Evolutionary conservation across 2,797 vertebrate genomes (phyloP).

Genomic region (Rhynchonycteris naso): DNA sequence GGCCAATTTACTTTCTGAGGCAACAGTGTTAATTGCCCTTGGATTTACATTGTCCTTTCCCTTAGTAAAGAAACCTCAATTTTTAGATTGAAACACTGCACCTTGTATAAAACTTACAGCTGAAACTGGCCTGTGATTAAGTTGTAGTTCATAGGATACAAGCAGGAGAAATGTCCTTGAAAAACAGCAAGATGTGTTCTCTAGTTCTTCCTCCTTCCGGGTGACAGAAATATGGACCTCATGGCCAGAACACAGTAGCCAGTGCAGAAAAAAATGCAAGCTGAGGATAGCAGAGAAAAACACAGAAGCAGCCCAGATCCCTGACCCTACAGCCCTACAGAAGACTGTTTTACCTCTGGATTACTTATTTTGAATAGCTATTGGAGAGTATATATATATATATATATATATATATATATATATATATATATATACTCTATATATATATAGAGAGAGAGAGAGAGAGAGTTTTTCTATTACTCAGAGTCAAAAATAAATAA

Average conservation of each 20-base stretch:
- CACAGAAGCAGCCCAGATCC: rapidly evolving
- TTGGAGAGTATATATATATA: neutral
- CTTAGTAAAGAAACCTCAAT: neutral
- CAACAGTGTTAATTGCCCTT: neutral
- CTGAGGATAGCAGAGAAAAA: neutral
- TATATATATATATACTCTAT: neutral
- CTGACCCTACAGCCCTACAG: neutral
- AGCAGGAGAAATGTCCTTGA: neutral
- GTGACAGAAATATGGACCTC: neutral
- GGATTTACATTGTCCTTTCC: neutral
- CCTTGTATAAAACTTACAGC: neutral
- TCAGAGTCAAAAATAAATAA: neutral
- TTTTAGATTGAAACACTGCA: neutral
- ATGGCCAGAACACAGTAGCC: neutral
- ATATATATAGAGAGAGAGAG: no score
- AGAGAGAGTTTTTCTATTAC: neutral
- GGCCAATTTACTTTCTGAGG: neutral
- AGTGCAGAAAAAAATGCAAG: neutral
- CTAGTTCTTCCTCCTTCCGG: neutral
- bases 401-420: neutral
- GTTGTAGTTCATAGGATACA: neutral
- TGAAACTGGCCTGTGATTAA: neutral
- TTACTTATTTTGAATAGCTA: neutral
- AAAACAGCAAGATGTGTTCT: neutral
- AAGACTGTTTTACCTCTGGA: neutral